Base-by-base conservation (phyloP, 2,888 invertebrate species). In the Drosophila cognata region DNA sequence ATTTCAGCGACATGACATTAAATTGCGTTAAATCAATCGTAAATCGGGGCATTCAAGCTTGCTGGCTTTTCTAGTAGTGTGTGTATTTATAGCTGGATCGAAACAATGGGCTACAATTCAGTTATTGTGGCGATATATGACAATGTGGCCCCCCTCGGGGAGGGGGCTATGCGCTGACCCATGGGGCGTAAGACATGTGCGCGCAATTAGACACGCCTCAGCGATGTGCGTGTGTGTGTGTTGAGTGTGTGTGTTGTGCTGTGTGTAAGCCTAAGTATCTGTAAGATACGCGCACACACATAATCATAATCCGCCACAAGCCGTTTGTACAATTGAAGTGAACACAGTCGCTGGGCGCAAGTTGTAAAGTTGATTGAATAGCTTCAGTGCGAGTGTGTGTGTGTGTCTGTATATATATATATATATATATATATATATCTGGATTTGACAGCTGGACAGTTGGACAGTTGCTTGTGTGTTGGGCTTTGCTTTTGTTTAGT, bases 291-390 rank as follows among this genome's bases (percentile, higher is more conserved):
- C 84, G 68, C 57, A 36, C 57, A 73, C 76, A 82, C 76, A 82
- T 74, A 88, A 81, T 88, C 85, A 88, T 87, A 87, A 87, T 88
- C 87, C 87, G 82, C 82, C 84, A 84, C 87, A 87, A 88, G 77
- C 81, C 82, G 86, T 88, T 86, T 84, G 81, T 88, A 86, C 84
- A 88, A 88, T 87, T 88, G 84, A 84, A 84, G 76, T 46, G 46
- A 46, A 79, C 81, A 87, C 73, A 82, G 85, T 76, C 76, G 85
- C 81, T 76, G 77, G 50, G 46, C 60, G 60, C 77, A 68, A 84
- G 82, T 79, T 82, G 80, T 78, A 75, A 86, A 85, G 83, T 85
- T 85, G 85, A 85, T 85, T 88, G 85, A 85, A 85, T 88, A 82
- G 82, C 85, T 77, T 61, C 35, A 36, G 11, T 29, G 36, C 71